Percentiles rank a stretch among this genome's conserved stretches.
These are phyloP conservation scores for Morus bassanus DNA, from an alignment of 2,797 vertebrate genomes.

Conservation along the genomic window DNA sequence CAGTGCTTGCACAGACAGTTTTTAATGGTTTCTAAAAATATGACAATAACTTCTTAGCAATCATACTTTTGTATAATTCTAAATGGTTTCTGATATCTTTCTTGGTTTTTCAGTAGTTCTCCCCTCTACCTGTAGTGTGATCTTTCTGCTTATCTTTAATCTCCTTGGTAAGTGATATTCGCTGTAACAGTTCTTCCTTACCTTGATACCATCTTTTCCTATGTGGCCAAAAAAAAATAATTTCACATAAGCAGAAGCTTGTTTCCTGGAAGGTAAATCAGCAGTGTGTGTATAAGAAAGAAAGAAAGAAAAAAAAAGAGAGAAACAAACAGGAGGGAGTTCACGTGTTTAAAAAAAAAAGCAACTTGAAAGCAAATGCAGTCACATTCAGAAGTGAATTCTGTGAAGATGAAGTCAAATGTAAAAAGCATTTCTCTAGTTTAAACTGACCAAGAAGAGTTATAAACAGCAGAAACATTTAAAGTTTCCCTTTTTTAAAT, in stretches of 20 bases:
- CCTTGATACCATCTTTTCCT: constrained; percentile 70
- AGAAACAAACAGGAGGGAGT: background rate
- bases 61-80: background rate
- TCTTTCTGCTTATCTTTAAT: constrained; percentile 66
- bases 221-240: constrained; percentile 56
- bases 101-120: constrained; percentile 30
- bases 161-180: constrained; percentile 67
- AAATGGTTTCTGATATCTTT: constrained; percentile 22
- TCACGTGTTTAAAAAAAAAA: background rate
- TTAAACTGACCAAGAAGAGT: constrained; percentile 53
- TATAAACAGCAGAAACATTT: constrained; percentile 39
- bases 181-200: constrained; percentile 62
- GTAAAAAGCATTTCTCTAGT: constrained; percentile 57
- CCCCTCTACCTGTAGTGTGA: constrained; percentile 58
- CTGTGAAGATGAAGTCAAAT: constrained; percentile 47
- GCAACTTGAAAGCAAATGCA: constrained; percentile 32
- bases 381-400: constrained; percentile 52
- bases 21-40: constrained; percentile 46
- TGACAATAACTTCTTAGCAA: background rate
- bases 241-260: constrained; percentile 67
- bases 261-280: constrained; percentile 70
- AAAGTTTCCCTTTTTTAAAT: constrained; percentile 22
- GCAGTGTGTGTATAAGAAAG: constrained; percentile 10
- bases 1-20: background rate
- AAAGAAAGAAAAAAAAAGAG: background rate